These are phyloP conservation scores for Dallia pectoralis DNA, from an alignment of 2,797 vertebrate genomes.

Conservation along the genomic window DNA sequence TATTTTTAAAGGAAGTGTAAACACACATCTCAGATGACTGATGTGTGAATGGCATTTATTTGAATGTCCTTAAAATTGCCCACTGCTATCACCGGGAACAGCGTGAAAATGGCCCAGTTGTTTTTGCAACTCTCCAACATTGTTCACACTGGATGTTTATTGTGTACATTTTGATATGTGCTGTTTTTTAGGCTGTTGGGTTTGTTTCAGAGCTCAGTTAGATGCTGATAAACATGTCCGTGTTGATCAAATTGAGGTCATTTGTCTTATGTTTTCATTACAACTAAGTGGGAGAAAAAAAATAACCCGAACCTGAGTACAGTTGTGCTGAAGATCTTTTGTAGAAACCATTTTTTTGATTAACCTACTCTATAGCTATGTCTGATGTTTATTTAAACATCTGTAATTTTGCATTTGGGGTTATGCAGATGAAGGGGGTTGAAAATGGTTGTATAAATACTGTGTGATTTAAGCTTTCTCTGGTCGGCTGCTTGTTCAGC, in stretches of 20 bases:
- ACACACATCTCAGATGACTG: slow-evolving; percentile 30
- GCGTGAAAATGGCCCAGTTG: slow-evolving; percentile 10
- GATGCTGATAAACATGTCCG: background rate
- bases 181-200: background rate
- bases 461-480: too few relatives aligned
- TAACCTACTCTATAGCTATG: slow-evolving; percentile 43
- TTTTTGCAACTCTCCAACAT: background rate
- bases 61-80: slow-evolving; percentile 31
- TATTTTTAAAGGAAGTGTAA: slow-evolving; percentile 39
- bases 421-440: background rate
- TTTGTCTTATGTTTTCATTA: background rate
- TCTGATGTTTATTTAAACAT: background rate
- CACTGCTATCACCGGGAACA: background rate
- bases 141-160: background rate
- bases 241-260: background rate
- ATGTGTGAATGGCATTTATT: slow-evolving; percentile 45
- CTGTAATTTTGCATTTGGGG: background rate
- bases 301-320: background rate
- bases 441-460: too few relatives aligned
- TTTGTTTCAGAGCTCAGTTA: background rate
- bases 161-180: background rate
- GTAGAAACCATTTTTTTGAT: slow-evolving; percentile 41
- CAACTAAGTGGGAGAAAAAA: background rate
- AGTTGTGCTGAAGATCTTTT: slow-evolving; percentile 31
- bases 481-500: too few relatives aligned